Conservation (phyloP, 2,888 invertebrate genomes). For the Augiades crinisus region DNA sequence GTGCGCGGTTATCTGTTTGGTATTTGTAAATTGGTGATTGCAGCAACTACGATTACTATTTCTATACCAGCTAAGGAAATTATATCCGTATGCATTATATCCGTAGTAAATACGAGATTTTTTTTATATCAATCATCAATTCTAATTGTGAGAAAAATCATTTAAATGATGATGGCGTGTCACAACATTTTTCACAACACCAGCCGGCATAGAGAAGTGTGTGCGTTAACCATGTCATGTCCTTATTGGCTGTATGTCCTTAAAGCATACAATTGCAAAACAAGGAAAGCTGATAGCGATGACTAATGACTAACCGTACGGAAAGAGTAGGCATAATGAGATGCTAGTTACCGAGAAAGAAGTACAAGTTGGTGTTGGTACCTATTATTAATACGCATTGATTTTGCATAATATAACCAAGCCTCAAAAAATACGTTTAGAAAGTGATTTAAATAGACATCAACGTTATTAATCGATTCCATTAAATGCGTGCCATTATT, state of each 20-base stretch:
- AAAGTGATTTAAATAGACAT: background rate
- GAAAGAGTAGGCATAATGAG: background rate
- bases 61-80: too few species aligned
- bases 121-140: background rate
- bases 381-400: too few species aligned
- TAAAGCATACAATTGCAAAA: constrained; percentile 23
- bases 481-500: background rate
- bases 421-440: background rate
- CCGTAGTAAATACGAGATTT: too few species aligned
- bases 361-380: too few species aligned
- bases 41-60: too few species aligned
- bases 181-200: constrained; percentile 9
- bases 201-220: constrained; percentile 6
- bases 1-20: too few species aligned
- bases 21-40: too few species aligned
- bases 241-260: constrained; percentile 22
- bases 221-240: constrained; percentile 22
- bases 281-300: constrained; percentile 24
- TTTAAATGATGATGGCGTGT: background rate
- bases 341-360: background rate
- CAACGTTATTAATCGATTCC: background rate
- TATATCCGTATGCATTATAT: too few species aligned
- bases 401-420: background rate
- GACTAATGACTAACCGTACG: constrained; percentile 4
- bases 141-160: background rate